These are phyloP conservation scores for Epirrita christyi DNA, from an alignment of 2,888 invertebrate species.

Conservation along the genomic window DNA sequence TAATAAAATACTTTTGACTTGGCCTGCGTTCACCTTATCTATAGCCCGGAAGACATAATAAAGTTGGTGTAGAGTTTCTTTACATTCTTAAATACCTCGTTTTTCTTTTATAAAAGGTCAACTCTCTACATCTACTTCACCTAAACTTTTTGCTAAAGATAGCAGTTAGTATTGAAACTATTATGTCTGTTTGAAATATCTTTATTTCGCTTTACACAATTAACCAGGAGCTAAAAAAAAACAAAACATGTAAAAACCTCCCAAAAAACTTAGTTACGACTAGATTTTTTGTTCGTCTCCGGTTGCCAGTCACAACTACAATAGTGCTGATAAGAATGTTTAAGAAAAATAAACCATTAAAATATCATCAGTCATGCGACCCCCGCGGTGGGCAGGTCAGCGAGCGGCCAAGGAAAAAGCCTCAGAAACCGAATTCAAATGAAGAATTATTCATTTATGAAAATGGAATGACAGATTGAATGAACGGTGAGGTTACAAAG, in stretches of 20 bases:
- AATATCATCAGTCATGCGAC: slow-evolving; percentile 81
- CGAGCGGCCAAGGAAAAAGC: slow-evolving; percentile 70
- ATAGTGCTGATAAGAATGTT: slow-evolving; percentile 79
- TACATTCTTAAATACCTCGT: not conserved
- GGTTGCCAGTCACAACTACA: slow-evolving; percentile 56
- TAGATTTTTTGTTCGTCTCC: slow-evolving; percentile 34
- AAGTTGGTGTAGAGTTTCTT: not conserved
- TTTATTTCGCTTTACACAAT: not conserved
- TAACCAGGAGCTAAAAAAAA: not conserved
- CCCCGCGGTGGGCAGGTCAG: slow-evolving; percentile 82
- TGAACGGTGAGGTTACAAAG: slow-evolving; percentile 71
- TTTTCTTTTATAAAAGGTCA: not conserved
- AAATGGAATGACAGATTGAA: slow-evolving; percentile 83
- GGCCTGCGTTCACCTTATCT: not conserved
- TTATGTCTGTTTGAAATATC: not conserved
- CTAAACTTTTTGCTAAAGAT: not conserved
- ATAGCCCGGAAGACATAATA: not conserved
- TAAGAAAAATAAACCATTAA: slow-evolving; percentile 84
- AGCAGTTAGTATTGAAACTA: not conserved
- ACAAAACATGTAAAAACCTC: not conserved
- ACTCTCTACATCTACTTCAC: not conserved
- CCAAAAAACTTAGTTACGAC: slow-evolving; percentile 14
- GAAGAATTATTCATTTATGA: slow-evolving; percentile 83
- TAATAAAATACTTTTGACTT: no score
- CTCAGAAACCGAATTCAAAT: slow-evolving; percentile 77